phyloP scores from a whole-genome alignment of 2,888 invertebrate species.

The Lypha dubia region DNA sequence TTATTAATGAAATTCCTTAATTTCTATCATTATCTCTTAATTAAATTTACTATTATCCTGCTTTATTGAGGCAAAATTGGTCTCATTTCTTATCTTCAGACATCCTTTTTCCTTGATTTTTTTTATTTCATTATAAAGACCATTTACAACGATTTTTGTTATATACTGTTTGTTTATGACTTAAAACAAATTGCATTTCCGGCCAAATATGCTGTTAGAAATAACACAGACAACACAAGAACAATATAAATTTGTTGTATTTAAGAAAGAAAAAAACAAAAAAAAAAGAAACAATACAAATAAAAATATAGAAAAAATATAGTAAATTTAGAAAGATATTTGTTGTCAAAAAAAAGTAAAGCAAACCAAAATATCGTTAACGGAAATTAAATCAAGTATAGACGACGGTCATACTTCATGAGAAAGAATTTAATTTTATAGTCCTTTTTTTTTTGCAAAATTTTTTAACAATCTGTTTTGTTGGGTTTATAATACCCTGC shows the following conservation, averaged over 20 bases:
- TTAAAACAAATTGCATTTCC: conserved; percentile 80
- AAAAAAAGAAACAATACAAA: background rate
- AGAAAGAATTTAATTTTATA: conserved; percentile 45
- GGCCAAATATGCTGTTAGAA: conserved; percentile 63
- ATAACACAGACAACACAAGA: conserved; percentile 35
- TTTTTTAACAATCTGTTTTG: conserved; percentile 42
- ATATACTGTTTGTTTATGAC: conserved; percentile 32
- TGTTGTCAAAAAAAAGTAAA: conserved; percentile 40
- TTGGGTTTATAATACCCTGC: conserved; percentile 2
- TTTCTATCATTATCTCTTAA: conserved; percentile 33
- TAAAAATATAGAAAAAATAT: background rate
- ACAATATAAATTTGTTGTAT: conserved; percentile 30
- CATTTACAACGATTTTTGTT: conserved; percentile 19
- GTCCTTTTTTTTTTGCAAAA: conserved; percentile 8
- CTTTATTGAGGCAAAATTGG: conserved; percentile 8
- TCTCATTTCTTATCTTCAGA: background rate
- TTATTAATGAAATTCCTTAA: background rate
- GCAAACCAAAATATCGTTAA: conserved; percentile 65
- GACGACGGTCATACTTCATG: conserved; percentile 65
- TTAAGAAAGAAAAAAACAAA: conserved; percentile 3
- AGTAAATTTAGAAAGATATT: conserved; percentile 27
- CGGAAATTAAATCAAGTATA: conserved; percentile 70
- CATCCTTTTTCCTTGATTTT: background rate
- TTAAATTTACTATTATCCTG: conserved; percentile 20
- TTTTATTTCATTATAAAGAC: conserved; percentile 57